A percentile compares a stretch with the other conserved stretches of the same genome.
phyloP scores from a whole-genome alignment of 2,888 invertebrate genomes.

The Ferdinandea cuprea region DNA sequence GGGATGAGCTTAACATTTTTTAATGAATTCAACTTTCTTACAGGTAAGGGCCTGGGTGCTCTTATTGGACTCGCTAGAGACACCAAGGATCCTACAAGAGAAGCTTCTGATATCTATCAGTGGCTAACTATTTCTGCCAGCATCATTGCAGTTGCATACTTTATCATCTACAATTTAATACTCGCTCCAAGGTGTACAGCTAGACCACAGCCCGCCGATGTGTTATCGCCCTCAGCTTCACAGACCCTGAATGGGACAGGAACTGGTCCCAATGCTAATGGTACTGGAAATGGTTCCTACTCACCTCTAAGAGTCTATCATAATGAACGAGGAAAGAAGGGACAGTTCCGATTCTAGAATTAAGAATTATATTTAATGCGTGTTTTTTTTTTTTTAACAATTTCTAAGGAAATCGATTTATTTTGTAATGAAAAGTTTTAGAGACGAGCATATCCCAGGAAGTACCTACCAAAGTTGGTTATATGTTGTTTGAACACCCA shows the following conservation, averaged over 20 bases:
- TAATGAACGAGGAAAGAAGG: conserved; percentile 91
- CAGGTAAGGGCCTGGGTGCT: conserved; percentile 90
- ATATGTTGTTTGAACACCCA: conserved; percentile 17
- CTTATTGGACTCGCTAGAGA: conserved; percentile 85
- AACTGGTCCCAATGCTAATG: conserved; percentile 72
- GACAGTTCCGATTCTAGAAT: conserved; percentile 90
- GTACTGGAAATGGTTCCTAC: conserved; percentile 86
- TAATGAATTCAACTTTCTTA: conserved; percentile 41
- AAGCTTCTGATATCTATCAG: conserved; percentile 85
- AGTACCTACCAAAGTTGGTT: conserved; percentile 40
- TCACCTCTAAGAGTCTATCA: conserved; percentile 92
- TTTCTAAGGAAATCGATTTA: conserved; percentile 43
- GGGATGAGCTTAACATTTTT: too few relatives aligned
- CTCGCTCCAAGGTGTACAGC: conserved; percentile 90
- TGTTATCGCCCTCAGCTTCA: conserved; percentile 81
- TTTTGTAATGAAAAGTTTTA: conserved; percentile 35
- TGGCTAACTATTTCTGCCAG: conserved; percentile 87
- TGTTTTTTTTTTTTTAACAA: conserved; percentile 32
- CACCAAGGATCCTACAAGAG: conserved; percentile 78
- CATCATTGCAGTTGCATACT: conserved; percentile 87
- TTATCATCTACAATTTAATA: conserved; percentile 89
- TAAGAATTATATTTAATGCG: conserved; percentile 2
- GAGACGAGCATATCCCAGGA: conserved; percentile 58
- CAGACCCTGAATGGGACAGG: conserved; percentile 83
- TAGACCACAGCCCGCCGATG: conserved; percentile 85